Evolutionary conservation across 2,888 invertebrate species (phyloP).

Genomic region (Idaea aversata): DNA sequence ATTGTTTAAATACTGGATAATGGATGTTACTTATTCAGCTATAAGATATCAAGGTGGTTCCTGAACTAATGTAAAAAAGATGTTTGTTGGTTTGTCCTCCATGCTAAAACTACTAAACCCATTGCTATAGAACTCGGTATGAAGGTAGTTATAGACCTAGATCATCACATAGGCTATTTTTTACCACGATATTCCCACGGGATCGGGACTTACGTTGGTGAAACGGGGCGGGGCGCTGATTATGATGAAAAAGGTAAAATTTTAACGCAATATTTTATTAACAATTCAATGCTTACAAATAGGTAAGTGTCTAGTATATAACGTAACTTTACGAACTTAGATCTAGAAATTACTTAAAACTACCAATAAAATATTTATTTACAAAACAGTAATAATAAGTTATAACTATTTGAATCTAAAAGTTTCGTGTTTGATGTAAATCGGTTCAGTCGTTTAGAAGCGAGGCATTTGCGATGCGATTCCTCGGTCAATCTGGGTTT

Average conservation of each 20-base stretch:
- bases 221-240: not conserved
- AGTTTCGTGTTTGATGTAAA: not conserved
- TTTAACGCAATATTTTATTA: constrained; percentile 9
- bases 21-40: no score
- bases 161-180: no score
- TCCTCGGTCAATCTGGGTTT: no score
- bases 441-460: not conserved
- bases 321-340: constrained; percentile 4
- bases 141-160: no score
- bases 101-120: no score
- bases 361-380: constrained; percentile 4
- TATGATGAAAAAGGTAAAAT: not conserved
- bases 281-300: constrained; percentile 6
- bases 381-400: not conserved
- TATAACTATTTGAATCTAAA: not conserved
- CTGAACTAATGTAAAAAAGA: no score
- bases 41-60: no score
- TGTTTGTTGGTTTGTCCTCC: no score
- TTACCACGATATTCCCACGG: no score
- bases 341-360: constrained; percentile 4
- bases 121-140: no score
- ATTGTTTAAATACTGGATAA: no score
- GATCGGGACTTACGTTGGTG: not conserved
- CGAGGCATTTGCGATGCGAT: no score
- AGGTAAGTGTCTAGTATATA: constrained; percentile 11